Evolutionary conservation across 2,797 vertebrate genomes (phyloP).

Genomic region (Scomberomorus guttatus): DNA sequence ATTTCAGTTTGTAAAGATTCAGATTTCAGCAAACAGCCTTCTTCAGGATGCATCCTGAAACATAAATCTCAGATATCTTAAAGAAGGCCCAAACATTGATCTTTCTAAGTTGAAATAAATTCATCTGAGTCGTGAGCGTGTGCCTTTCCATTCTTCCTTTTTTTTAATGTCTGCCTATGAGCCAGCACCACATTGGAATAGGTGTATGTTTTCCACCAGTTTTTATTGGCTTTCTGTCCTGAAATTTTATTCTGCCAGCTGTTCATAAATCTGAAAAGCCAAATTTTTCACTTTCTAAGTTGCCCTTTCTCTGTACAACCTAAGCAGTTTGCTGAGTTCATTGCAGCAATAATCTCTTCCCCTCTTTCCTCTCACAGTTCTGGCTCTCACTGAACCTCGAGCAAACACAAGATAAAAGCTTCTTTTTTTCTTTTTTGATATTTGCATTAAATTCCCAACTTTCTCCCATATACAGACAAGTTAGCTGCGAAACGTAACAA

Average conservation of each 20-base stretch:
- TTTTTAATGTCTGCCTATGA: too few relatives aligned
- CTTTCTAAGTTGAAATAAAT: too few relatives aligned
- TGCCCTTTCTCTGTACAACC: background rate
- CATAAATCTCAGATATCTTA: too few relatives aligned
- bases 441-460: background rate
- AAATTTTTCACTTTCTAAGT: background rate
- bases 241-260: background rate
- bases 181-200: too few relatives aligned
- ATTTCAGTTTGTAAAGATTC: too few relatives aligned
- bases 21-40: background rate
- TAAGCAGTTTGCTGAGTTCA: background rate
- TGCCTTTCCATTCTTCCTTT: too few relatives aligned
- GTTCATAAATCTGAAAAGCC: constrained; percentile 10
- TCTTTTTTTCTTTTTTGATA: background rate
- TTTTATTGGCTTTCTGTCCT: background rate
- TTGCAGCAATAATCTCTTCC: background rate
- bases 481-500: background rate
- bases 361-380: background rate
- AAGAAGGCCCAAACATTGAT: too few relatives aligned
- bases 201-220: too few relatives aligned
- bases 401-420: constrained; percentile 7
- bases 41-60: background rate
- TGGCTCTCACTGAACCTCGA: background rate
- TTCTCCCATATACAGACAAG: background rate
- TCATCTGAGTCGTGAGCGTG: too few relatives aligned